A percentile compares a stretch with the other conserved stretches of the same genome.
Conservation (phyloP, 1,140 invertebrate genomes). For the Coelopa frigida region DNA sequence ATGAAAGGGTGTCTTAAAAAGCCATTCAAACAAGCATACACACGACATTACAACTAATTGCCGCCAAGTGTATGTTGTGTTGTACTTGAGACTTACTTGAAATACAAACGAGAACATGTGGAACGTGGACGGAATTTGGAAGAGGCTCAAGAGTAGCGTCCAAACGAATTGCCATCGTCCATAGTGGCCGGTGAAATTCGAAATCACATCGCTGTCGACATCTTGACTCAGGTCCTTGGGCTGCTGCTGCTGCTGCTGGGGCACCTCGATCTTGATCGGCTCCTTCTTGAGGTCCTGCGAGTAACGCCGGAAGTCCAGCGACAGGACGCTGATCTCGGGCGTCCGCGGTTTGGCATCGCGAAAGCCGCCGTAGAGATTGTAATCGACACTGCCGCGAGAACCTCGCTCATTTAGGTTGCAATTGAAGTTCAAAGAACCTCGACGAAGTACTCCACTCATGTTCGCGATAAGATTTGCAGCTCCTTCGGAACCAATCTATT, state of each 20-base stretch:
- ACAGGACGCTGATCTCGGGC: slow-evolving; percentile 42
- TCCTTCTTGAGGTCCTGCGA: slow-evolving; percentile 40
- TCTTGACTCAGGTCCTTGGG: slow-evolving; percentile 43
- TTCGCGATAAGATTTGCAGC: slow-evolving; percentile 10
- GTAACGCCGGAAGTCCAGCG: slow-evolving; percentile 37
- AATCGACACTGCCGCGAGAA: slow-evolving; percentile 32
- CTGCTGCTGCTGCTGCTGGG: not conserved
- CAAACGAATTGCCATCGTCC: slow-evolving; percentile 65
- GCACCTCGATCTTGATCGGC: not conserved
- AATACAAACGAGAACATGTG: slow-evolving; percentile 43
- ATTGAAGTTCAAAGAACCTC: slow-evolving; percentile 38
- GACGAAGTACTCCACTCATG: slow-evolving; percentile 40
- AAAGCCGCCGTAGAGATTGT: slow-evolving; percentile 39
- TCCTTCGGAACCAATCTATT: slow-evolving; percentile 3
- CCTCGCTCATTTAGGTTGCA: slow-evolving; percentile 19
- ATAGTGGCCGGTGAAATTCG: slow-evolving; percentile 59
- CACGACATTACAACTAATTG: no score
- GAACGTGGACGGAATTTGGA: slow-evolving; percentile 44
- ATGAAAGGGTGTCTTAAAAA: no score
- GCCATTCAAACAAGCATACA: no score
- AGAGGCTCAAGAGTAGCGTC: slow-evolving; percentile 59
- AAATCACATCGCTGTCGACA: slow-evolving; percentile 52
- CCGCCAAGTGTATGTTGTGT: no score
- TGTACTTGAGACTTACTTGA: slow-evolving; percentile 33
- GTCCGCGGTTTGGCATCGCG: slow-evolving; percentile 34